These are phyloP conservation scores for Neopelma chrysocephalum DNA, from an alignment of 2,797 vertebrate species.

Conservation along the genomic window DNA sequence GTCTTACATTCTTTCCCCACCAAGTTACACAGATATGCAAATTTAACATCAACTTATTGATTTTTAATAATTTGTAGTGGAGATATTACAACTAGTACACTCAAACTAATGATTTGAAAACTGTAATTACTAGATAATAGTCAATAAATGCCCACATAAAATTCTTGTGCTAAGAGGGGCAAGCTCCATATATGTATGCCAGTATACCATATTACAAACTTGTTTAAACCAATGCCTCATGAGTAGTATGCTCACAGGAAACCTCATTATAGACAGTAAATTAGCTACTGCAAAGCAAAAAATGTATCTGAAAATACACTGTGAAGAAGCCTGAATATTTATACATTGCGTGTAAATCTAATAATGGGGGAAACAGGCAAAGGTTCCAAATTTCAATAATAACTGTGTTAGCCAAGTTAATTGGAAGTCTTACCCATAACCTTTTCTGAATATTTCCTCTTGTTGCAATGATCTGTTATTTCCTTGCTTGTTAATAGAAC, in stretches of 20 bases:
- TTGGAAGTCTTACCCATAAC: background rate
- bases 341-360: background rate
- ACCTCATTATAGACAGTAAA: background rate
- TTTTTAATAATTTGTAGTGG: background rate
- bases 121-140: background rate
- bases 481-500: conserved; percentile 1
- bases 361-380: background rate
- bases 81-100: background rate
- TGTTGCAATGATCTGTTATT: background rate
- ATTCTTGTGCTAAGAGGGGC: background rate
- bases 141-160: background rate
- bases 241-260: background rate
- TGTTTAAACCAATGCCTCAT: background rate
- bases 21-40: background rate
- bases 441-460: background rate
- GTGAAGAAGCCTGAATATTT: background rate
- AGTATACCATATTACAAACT: background rate
- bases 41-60: background rate
- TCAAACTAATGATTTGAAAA: background rate
- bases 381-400: background rate
- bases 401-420: background rate
- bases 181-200: background rate
- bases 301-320: background rate
- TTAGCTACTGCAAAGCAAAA: background rate
- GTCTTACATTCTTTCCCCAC: background rate